Evolutionary conservation across 2,888 invertebrate genomes (phyloP), one percentile per base, ranked within the genome.

Genomic region (Bellardia bayeri): DNA sequence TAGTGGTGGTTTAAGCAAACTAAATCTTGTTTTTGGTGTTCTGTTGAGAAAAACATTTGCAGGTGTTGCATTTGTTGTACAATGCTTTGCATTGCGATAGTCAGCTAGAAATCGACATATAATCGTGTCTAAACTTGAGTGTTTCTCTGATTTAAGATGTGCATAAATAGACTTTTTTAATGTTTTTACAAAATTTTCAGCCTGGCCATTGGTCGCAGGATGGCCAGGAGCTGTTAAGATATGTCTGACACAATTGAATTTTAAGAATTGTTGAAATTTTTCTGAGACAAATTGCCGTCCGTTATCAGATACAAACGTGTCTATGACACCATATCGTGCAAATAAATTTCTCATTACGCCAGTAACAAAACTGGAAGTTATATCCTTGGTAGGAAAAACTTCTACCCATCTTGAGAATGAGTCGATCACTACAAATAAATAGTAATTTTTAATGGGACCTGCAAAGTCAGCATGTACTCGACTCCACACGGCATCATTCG

Each of bases 261-360:
- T 16, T 64, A 64, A 64, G 66, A 76, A 76, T 64, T 64, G 45
- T 16, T 76, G 51, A 71, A 78, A 83, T 37, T 78, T 23, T 56
- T 83, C 33, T 14, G 71, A 83, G 5, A 63, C 16, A 33, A 83
- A 83, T 83, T 78, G 64, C 30, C 83, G 23, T 40, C 76, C 76
- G 40, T 76, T 82, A 42, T 82, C 69, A 54, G 30, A 30, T n/a
- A 75, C 76, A 40, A 76, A 40, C 7, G 69, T 78, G 45, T 83
- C 33, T 37, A 54, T 30, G 30, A 78, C 16, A 8, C 72, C 78
- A 54, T 78, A 78, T 23, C 76, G 83, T 45, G 42, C 23, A 64
- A 83, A 83, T 4, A 83, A 45, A 63, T 78, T 45, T 54, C 82
- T 75, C 30, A 78, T 51, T 64, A 63, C 56, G 11, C 23, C 5